A percentile compares a stretch with the other conserved stretches of the same genome.
Evolutionary conservation across 2,888 invertebrate species (phyloP).

Genomic region (Drosophila mulleri): DNA sequence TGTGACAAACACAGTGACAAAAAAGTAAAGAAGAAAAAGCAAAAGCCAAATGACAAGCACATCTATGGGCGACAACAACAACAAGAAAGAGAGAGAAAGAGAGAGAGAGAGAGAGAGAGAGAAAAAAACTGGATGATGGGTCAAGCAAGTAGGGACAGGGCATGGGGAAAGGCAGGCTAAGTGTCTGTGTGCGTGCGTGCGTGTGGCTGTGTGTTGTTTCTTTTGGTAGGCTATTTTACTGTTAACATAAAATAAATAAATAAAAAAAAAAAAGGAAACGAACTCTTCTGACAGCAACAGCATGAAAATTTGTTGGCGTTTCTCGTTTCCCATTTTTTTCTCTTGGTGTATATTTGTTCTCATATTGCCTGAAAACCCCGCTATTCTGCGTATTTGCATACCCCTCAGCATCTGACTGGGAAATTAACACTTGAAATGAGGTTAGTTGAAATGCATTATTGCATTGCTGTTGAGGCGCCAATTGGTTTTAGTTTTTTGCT

Average conservation of each 20-base stretch:
- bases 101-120: background rate
- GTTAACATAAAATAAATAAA: constrained; percentile 56
- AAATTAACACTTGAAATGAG: background rate
- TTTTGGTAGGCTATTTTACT: constrained; percentile 27
- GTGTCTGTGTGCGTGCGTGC: constrained; percentile 2
- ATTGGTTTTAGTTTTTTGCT: background rate
- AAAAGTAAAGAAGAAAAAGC: constrained; percentile 20
- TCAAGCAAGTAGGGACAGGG: background rate
- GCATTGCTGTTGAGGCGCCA: background rate
- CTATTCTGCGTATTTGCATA: constrained; percentile 10
- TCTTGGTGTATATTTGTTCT: constrained; percentile 12
- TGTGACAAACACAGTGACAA: constrained; percentile 37
- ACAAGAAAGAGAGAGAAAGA: background rate
- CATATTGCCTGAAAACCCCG: constrained; percentile 15
- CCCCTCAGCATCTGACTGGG: background rate
- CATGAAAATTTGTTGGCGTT: constrained; percentile 29
- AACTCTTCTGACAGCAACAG: constrained; percentile 44
- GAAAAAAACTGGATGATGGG: background rate
- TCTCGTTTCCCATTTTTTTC: background rate
- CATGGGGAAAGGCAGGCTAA: background rate
- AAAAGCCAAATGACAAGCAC: constrained; percentile 47
- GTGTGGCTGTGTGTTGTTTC: background rate
- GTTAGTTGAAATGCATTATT: background rate
- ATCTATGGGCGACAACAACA: constrained; percentile 42
- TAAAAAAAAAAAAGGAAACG: constrained; percentile 26